Conservation (phyloP, 2,113 vertebrate genomes). For the Ptilonorhynchus violaceus region DNA sequence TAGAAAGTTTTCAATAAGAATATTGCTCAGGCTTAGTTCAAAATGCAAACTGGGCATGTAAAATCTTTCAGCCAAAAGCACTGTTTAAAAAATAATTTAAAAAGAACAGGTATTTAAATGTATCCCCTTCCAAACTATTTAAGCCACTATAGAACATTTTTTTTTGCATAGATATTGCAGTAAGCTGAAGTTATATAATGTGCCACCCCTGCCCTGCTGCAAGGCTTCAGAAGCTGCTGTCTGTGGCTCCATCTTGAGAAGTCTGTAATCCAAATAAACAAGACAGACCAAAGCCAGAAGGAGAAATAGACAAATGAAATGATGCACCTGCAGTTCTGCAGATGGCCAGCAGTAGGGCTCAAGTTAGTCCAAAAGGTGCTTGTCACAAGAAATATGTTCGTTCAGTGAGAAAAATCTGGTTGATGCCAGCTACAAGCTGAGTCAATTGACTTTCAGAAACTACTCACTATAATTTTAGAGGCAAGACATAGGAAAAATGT, state of each 20-base stretch:
- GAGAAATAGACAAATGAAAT: not conserved
- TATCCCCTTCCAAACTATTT: not conserved
- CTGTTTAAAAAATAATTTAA: not conserved
- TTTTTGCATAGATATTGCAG: not conserved
- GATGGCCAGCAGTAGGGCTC: not conserved
- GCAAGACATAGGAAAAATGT: not conserved
- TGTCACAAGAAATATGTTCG: not conserved
- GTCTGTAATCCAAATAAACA: not conserved
- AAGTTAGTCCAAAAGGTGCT: not conserved
- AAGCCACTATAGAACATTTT: not conserved
- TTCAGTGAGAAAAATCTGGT: not conserved
- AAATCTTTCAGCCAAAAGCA: not conserved
- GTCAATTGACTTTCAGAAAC: not conserved
- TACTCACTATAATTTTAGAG: not conserved
- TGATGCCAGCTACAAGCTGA: not conserved
- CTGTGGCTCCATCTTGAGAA: not conserved
- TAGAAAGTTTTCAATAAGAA: not conserved
- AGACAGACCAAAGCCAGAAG: not conserved
- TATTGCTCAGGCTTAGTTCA: not conserved
- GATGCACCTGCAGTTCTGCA: not conserved
- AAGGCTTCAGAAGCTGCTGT: not conserved
- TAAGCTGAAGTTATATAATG: not conserved
- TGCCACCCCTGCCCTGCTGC: not conserved
- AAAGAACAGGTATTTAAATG: not conserved
- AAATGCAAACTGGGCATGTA: not conserved